A percentile compares a stretch with the other conserved stretches of the same genome.
These are phyloP conservation scores for Orestias chungarensis DNA, from an alignment of 2,797 vertebrate genomes.

Conservation along the genomic window DNA sequence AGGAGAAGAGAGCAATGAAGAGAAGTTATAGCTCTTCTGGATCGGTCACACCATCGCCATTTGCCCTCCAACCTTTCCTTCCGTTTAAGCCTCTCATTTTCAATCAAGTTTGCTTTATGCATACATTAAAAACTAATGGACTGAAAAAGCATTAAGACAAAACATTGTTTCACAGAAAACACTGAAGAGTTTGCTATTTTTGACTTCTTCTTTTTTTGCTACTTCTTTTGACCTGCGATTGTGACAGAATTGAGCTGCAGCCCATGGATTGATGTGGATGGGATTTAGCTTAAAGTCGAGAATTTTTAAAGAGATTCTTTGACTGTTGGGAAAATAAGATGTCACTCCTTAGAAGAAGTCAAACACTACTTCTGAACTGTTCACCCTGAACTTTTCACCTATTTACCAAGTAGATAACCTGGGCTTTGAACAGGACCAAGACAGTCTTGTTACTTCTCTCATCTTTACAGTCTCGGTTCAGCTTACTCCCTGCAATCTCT, in stretches of 20 bases:
- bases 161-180: slow-evolving; percentile 1
- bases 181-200: slow-evolving; percentile 1
- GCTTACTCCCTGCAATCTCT: not conserved
- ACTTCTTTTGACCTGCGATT: slow-evolving; percentile 19
- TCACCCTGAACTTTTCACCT: not conserved
- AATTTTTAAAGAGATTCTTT: slow-evolving; percentile 4
- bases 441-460: not conserved
- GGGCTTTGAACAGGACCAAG: not conserved
- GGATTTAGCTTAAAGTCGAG: slow-evolving; percentile 1
- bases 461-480: not conserved
- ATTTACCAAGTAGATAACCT: not conserved
- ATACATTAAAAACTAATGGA: slow-evolving; percentile 16
- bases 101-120: slow-evolving; percentile 22
- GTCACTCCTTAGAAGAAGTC: slow-evolving; percentile 17
- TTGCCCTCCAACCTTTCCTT: slow-evolving; percentile 7
- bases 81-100: slow-evolving; percentile 20
- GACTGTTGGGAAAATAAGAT: slow-evolving; percentile 4
- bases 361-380: slow-evolving; percentile 4
- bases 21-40: slow-evolving; percentile 49
- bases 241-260: slow-evolving; percentile 28
- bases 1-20: slow-evolving; percentile 60
- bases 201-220: slow-evolving; percentile 8
- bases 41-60: slow-evolving; percentile 14
- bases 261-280: slow-evolving; percentile 15
- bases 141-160: slow-evolving; percentile 22